Conservation (phyloP, 1,140 invertebrate genomes). For the Penaeus chinensis region DNA sequence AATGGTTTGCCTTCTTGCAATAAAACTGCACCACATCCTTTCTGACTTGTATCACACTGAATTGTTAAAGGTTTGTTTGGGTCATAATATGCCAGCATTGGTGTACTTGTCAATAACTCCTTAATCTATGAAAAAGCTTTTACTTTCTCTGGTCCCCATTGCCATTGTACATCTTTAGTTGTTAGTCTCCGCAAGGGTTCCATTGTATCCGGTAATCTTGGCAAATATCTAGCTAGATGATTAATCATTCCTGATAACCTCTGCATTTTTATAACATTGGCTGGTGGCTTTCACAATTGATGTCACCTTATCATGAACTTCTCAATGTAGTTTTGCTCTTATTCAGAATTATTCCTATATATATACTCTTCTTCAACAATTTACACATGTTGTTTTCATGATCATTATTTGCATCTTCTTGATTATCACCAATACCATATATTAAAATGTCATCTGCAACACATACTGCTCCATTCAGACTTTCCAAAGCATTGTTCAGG, state of each 20-base stretch:
- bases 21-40: too few species aligned
- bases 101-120: too few species aligned
- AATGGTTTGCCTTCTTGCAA: too few species aligned
- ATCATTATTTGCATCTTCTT: not conserved
- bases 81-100: too few species aligned
- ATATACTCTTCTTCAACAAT: not conserved
- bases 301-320: not conserved
- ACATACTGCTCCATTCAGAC: not conserved
- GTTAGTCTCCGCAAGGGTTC: not conserved
- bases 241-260: not conserved
- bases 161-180: not conserved
- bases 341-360: not conserved
- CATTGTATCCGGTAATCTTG: not conserved
- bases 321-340: not conserved
- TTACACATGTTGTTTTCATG: not conserved
- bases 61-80: too few species aligned
- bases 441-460: slow-evolving; percentile 8
- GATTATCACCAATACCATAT: not conserved
- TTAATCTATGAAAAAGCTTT: too few species aligned
- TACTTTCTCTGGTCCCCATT: too few species aligned
- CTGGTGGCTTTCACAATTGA: not conserved
- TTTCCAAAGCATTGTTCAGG: not conserved
- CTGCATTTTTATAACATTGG: not conserved
- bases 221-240: not conserved
- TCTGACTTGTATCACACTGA: too few species aligned